Base-by-base conservation (phyloP, 2,113 vertebrate species). In the Lamprotornis superbus region DNA sequence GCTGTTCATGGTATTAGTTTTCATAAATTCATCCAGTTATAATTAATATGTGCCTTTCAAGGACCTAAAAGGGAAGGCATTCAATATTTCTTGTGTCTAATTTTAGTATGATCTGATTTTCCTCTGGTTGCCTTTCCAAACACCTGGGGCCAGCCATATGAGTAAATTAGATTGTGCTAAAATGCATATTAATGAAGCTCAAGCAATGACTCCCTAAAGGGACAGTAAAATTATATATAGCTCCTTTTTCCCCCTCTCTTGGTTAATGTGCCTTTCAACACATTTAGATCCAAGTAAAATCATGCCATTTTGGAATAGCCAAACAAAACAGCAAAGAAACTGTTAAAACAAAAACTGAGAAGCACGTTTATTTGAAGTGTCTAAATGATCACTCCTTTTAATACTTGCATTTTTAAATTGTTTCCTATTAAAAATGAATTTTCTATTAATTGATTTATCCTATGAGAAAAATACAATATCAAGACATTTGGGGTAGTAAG, bases 141-240 rank as follows among this genome's bases (percentile, higher is more conserved):
- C 94, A 98, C 97, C 96, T 97, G 96, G 92, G 96, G 95, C 95
- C 96, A 97, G 92, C 89, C 86, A 96, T 91, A 94, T 97, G 95
- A 97, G 97, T 96, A 98, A 98, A 98, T 97, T 95, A 97, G 96
- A 96, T 97, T 96, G 95, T 97, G 93, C 79, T 97, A 97, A 98
- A 97, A 96, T 97, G 95, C 94, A 98, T 98, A 98, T 96, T 97
- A 98, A 98, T 97, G 95, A 97, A 97, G 96, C 93, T 97, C 90
- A 96, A 97, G 92, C 80, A 94, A 97, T 93, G 92, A 73, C 87
- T 97, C 96, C 87, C 96, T 93, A 94, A 86, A 97, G 95, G 91
- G 94, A 93, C 85, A 96, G 89, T 90, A 85, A 92, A 96, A 93
- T 96, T 97, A 96, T 96, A 96, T 96, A 94, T 95, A 97, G 76